Evolutionary conservation across 2,797 vertebrate species (phyloP).

Genomic region (Pristis pectinata): DNA sequence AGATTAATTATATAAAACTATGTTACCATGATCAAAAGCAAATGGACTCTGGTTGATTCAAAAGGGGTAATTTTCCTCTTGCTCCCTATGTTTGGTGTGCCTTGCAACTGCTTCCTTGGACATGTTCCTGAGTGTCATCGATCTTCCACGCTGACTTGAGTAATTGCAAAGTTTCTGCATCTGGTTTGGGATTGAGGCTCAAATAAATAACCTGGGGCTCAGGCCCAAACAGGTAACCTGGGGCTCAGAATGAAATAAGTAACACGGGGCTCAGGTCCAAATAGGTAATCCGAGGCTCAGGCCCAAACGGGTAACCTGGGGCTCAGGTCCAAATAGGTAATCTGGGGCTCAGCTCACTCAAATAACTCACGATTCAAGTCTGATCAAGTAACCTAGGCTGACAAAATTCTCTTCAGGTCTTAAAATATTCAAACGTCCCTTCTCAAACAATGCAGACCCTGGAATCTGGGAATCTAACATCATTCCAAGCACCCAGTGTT

Average conservation of each 20-base stretch:
- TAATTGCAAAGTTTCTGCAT: background rate
- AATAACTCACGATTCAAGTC: background rate
- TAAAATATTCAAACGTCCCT: background rate
- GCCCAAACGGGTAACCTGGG: too few species aligned
- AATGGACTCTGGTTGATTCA: background rate
- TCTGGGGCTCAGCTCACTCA: too few species aligned
- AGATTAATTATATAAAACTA: background rate
- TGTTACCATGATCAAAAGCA: background rate
- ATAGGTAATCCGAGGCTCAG: too few species aligned
- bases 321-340: too few species aligned
- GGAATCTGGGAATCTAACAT: background rate
- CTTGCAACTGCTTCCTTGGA: background rate
- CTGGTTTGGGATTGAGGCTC: background rate
- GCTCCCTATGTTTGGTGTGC: background rate
- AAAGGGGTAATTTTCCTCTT: background rate
- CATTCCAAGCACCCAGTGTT: background rate
- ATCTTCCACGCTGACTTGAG: background rate
- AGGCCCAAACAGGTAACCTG: too few species aligned
- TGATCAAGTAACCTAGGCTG: too few species aligned
- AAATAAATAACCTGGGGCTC: background rate
- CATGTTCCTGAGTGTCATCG: background rate
- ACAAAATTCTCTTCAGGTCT: background rate
- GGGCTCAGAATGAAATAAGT: too few species aligned
- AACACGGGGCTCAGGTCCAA: too few species aligned
- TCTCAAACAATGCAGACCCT: too few species aligned